Evolutionary conservation across 2,113 vertebrate species (phyloP), one percentile per base, ranked within the genome.

Genomic region (Hystrix cristata): DNA sequence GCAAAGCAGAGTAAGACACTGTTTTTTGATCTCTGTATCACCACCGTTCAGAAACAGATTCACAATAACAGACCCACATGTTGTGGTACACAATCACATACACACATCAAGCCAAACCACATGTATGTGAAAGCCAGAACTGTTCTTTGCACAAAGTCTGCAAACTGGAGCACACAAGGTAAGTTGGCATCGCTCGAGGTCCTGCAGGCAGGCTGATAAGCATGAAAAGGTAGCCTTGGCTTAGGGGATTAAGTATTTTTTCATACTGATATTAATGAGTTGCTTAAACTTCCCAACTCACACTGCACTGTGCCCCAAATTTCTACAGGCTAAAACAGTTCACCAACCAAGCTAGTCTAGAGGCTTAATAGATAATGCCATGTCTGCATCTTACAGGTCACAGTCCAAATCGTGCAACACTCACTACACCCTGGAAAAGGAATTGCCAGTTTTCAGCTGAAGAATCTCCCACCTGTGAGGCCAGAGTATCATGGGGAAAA

Each of bases 21-120:
- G 4, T 67, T 95, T 78, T 55, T 78, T 55, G 9, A 38, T 76
- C 43, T 95, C 74, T 86, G 64, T 92, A 15, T 76, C 85, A 86
- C n/a, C 94, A 81, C 3, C 94, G 10, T 53, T 96, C 65, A 93
- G 57, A 97, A 96, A 93, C 62, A 19, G 18, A 88, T 53, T 87
- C 57, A 93, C 15, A 80, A n/a, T 48, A 80, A 76, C 18, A 93
- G 78, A 65, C 14, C 71, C 11, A 88, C 15, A 80, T 12, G 46
- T 55, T 72, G 62, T 78, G 46, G 6, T 59, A 87, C 34, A 95
- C 18, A 92, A 72, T 72, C 34, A 94, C 7, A 69, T 69, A 62
- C 25, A 90, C 83, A 78, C 48, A 86, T 89, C 34, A 94, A 86
- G 25, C 14, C 21, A 92, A n/a, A 46, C 31, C 10, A 94, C 7